Percentiles rank a stretch among this genome's conserved stretches.
These are phyloP conservation scores for Pachliopta kotzebuea DNA, from an alignment of 2,888 invertebrate species.

Conservation along the genomic window DNA sequence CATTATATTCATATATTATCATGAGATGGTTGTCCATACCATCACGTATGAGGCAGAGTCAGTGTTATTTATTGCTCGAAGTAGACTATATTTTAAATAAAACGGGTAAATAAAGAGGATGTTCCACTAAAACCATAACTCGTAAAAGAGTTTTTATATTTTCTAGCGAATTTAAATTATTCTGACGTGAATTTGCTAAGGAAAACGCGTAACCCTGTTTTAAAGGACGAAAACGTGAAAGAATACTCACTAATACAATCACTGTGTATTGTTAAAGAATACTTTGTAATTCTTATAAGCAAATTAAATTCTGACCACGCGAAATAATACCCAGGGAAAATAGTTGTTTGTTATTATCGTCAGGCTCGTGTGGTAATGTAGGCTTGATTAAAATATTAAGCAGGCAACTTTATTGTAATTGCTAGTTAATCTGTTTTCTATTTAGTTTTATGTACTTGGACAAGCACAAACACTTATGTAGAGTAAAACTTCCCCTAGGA, in stretches of 20 bases:
- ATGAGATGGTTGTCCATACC: slow-evolving; percentile 12
- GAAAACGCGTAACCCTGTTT: slow-evolving; percentile 9
- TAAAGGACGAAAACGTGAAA: slow-evolving; percentile 7
- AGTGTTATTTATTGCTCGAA: slow-evolving; percentile 8
- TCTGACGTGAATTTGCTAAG: not conserved
- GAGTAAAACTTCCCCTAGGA: no score
- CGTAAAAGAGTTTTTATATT: no score
- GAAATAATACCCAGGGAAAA: slow-evolving; percentile 43
- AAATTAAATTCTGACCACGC: slow-evolving; percentile 52
- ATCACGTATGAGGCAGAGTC: slow-evolving; percentile 15
- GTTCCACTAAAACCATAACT: not conserved
- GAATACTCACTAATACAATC: slow-evolving; percentile 34
- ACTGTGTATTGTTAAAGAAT: slow-evolving; percentile 38
- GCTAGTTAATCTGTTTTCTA: slow-evolving; percentile 31
- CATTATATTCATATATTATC: not conserved
- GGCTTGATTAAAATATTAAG: slow-evolving; percentile 46
- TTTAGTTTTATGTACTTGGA: not conserved
- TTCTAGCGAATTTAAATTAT: no score
- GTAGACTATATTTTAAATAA: not conserved
- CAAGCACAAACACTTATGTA: not conserved
- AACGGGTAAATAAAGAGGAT: not conserved
- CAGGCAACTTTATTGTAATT: slow-evolving; percentile 33
- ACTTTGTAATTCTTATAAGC: slow-evolving; percentile 50
- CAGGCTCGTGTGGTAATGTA: slow-evolving; percentile 36
- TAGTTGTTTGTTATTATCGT: slow-evolving; percentile 23